These are phyloP conservation scores for Etheostoma spectabile DNA, from an alignment of 2,113 vertebrate genomes.

Conservation along the genomic window DNA sequence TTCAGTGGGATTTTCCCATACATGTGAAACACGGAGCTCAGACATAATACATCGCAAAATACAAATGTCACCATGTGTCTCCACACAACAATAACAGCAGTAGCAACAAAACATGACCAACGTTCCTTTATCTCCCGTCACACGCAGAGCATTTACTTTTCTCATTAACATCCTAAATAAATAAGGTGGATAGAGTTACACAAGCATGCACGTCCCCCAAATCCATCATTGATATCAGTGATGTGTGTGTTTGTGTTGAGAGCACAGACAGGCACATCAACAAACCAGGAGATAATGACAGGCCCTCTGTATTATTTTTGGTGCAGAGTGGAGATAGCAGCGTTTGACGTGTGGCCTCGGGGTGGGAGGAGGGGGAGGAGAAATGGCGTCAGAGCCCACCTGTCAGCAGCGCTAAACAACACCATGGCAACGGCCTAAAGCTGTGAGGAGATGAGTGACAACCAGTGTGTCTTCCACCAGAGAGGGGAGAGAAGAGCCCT, in stretches of 20 bases:
- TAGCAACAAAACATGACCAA: constrained; percentile 6
- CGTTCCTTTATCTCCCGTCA: constrained; percentile 1
- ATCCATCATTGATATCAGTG: constrained; percentile 28
- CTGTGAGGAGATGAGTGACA: constrained; percentile 76
- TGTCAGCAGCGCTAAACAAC: constrained; percentile 80
- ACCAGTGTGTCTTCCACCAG: constrained; percentile 48
- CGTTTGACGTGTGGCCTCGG: constrained; percentile 70
- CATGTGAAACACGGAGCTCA: constrained; percentile 65
- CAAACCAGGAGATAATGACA: constrained; percentile 51
- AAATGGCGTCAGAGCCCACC: constrained; percentile 78
- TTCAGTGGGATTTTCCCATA: constrained; percentile 85
- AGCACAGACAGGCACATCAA: constrained; percentile 16
- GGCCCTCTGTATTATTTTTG: constrained; percentile 66
- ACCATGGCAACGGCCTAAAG: constrained; percentile 81
- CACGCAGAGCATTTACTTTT: constrained; percentile 19
- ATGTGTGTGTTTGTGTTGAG: constrained; percentile 30
- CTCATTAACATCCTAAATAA: constrained; percentile 36
- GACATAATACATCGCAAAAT: constrained; percentile 49
- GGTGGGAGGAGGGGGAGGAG: constrained; percentile 57
- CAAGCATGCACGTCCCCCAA: constrained; percentile 23
- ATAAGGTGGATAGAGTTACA: constrained; percentile 35
- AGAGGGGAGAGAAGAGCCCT: constrained; percentile 48
- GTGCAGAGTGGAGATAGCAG: constrained; percentile 69
- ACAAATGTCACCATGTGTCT: constrained; percentile 38
- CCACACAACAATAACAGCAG: background rate